Evolutionary conservation across 1,140 invertebrate genomes (phyloP), one percentile per base, ranked within the genome.

Genomic region (Apocrypta bakeri): DNA sequence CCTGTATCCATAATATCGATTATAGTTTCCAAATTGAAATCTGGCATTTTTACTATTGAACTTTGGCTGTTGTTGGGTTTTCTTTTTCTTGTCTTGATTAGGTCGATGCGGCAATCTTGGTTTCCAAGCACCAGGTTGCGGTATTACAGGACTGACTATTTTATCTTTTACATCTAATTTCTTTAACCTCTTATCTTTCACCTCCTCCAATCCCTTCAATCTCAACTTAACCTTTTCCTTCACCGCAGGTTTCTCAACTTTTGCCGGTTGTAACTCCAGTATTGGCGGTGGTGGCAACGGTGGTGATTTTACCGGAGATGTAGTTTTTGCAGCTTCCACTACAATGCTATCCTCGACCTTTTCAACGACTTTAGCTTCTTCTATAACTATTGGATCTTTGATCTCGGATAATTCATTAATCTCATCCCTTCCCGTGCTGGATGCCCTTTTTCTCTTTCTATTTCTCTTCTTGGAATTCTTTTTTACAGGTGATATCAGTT

Each of bases 11-110:
- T 99, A 99, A 93, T 99, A 99, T 88, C 97, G 85, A 81, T 98
- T 97, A 91, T 99, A 99, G 92, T 99, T 99, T 64, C 98, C 98
- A 94, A 97, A 98, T 82, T 97, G 96, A 92, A 98, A 99, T 87
- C 94, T 93, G 73, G 94, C 93, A 88, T 96, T 95, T 90, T 96
- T 96, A 8, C 94, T 92, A 85, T 95, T 94, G 90, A 97, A 96
- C 75, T 94, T 95, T 14, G 95, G 96, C 72, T 90, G 86, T 82
- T 88, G 85, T 64, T 87, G 85, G 21, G 61, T 68, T 83, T 89
- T 91, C 82, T 90, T 87, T 79, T 90, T 91, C 29, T 90, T 91
- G 64, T 92, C 90, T 17, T 91, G 89, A 83, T 88, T 91, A 1
- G 86, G 88, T 40, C 90, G 84, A 76, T 92, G 90, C 7, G 86